Percentiles rank a stretch among this genome's conserved stretches.
Conservation (phyloP, 1,140 invertebrate species). For the Onthophagus taurus region DNA sequence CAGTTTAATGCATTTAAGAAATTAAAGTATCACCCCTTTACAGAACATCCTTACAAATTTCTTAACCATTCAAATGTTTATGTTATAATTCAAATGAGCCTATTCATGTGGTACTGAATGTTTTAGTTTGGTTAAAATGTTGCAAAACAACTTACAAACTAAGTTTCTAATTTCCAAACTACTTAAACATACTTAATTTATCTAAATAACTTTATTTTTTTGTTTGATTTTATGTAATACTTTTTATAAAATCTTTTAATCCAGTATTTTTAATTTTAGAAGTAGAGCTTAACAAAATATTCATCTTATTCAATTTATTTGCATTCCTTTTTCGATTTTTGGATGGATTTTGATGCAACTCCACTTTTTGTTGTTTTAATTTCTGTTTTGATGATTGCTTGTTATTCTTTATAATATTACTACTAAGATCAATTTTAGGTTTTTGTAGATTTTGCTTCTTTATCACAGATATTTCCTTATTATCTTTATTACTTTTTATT, state of each 20-base stretch:
- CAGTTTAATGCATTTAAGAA: too few species aligned
- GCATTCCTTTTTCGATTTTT: too few species aligned
- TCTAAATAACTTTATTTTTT: too few species aligned
- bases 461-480: background rate
- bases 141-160: too few species aligned
- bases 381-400: background rate
- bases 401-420: background rate
- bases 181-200: too few species aligned
- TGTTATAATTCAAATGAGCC: too few species aligned
- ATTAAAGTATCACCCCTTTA: too few species aligned
- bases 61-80: too few species aligned
- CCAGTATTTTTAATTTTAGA: background rate
- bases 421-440: background rate
- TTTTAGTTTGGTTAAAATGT: too few species aligned
- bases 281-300: background rate
- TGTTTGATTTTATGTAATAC: background rate
- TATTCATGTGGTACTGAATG: too few species aligned
- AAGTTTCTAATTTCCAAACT: conserved; percentile 3
- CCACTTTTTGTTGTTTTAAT: background rate
- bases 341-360: too few species aligned
- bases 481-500: background rate
- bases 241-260: conserved; percentile 10
- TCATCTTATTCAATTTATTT: background rate
- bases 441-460: background rate
- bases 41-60: too few species aligned